Conservation (phyloP, 2,113 vertebrate species). For the Macrotus californicus region DNA sequence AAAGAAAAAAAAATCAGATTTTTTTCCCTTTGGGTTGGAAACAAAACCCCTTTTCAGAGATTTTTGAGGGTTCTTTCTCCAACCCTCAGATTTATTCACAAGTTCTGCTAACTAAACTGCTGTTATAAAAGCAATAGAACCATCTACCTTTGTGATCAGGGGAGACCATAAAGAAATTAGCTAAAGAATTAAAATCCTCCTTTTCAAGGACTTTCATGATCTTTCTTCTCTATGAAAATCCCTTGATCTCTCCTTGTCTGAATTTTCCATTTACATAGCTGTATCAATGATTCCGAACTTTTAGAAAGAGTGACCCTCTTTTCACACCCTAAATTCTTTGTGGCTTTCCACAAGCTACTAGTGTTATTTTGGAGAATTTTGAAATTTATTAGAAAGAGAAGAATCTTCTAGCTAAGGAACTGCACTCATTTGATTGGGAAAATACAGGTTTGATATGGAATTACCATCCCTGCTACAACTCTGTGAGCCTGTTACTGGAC, state of each 20-base stretch:
- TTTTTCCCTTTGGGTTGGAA: not conserved
- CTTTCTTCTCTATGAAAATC: not conserved
- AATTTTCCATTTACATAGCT: slow-evolving; percentile 1
- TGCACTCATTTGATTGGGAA: not conserved
- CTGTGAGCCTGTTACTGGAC: not conserved
- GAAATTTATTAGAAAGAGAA: not conserved
- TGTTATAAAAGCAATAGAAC: not conserved
- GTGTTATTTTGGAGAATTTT: not conserved
- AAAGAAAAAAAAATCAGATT: not conserved
- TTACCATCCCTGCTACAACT: not conserved
- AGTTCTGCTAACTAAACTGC: not conserved
- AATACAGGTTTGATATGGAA: not conserved
- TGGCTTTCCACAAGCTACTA: not conserved
- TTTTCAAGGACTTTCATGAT: not conserved
- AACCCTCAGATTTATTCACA: not conserved
- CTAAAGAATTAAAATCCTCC: not conserved
- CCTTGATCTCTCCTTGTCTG: not conserved
- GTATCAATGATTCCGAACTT: not conserved
- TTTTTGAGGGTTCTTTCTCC: slow-evolving; percentile 19
- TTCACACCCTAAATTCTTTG: not conserved
- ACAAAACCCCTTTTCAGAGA: slow-evolving; percentile 21
- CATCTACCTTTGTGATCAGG: not conserved
- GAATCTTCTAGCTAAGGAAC: not conserved
- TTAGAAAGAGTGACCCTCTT: not conserved
- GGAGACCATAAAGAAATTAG: not conserved